A percentile compares a stretch with the other conserved stretches of the same genome.
These are phyloP conservation scores for Charadrius vociferus DNA, from an alignment of 2,113 vertebrate species.

Conservation along the genomic window DNA sequence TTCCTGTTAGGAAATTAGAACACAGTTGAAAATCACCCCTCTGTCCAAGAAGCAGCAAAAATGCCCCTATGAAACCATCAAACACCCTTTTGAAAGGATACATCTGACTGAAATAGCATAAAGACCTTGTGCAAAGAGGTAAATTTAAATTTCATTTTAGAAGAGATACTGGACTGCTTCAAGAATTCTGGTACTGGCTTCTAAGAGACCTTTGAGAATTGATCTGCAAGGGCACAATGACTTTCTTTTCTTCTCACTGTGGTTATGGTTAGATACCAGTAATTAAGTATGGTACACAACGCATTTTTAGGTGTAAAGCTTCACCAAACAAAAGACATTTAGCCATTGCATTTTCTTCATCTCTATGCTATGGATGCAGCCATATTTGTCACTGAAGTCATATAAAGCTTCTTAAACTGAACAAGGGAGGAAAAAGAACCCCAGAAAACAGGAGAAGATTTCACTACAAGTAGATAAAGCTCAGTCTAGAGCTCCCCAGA, in stretches of 20 bases:
- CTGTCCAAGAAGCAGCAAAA: neutral
- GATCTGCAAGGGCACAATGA: neutral
- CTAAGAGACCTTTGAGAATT: neutral
- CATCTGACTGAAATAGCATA: neutral
- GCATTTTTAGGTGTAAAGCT: neutral
- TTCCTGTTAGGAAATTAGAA: neutral
- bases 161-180: neutral
- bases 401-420: neutral
- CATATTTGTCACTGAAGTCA: neutral
- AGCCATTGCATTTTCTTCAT: neutral
- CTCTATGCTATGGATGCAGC: neutral
- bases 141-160: neutral
- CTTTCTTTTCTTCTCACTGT: neutral
- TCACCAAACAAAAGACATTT: neutral
- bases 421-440: neutral
- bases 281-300: neutral
- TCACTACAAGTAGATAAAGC: neutral
- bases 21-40: neutral
- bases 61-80: neutral
- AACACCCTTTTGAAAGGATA: neutral
- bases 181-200: neutral
- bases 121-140: neutral
- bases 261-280: neutral
- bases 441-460: neutral
- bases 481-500: neutral